These are phyloP conservation scores for Bubalus kerabau DNA, from an alignment of 2,113 vertebrate species.

Conservation along the genomic window DNA sequence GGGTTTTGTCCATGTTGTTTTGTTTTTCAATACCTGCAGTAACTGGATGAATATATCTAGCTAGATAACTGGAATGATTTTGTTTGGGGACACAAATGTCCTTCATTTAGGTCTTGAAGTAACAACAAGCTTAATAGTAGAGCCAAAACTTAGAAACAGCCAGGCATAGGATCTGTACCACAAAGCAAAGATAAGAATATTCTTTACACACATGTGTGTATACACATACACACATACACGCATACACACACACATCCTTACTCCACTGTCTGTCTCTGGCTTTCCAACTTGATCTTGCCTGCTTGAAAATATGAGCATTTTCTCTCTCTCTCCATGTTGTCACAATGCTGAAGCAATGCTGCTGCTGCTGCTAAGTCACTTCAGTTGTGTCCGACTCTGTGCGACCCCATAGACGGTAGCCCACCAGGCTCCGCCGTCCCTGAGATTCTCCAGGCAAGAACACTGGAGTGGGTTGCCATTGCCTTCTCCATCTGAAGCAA, in stretches of 20 bases:
- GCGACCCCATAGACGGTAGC: not conserved
- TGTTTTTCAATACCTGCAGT: not conserved
- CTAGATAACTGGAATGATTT: not conserved
- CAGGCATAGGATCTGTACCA: not conserved
- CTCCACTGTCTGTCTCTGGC: not conserved
- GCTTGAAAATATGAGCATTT: not conserved
- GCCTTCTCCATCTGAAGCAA: not conserved
- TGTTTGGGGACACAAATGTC: not conserved
- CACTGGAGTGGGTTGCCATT: not conserved
- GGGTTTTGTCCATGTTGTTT: not conserved
- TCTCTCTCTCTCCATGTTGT: not conserved
- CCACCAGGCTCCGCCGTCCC: not conserved
- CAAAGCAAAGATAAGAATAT: not conserved
- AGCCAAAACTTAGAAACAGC: not conserved
- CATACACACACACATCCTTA: not conserved
- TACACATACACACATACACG: accelerated
- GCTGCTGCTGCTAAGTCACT: not conserved
- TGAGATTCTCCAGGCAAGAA: not conserved
- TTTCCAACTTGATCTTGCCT: not conserved
- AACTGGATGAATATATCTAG: not conserved
- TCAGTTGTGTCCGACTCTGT: not conserved
- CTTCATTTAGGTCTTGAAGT: not conserved
- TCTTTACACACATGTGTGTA: not conserved
- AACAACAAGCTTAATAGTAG: not conserved
- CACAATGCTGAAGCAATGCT: not conserved